Evolutionary conservation across 1,140 invertebrate genomes (phyloP).

Genomic region (Hycleus phaleratus): DNA sequence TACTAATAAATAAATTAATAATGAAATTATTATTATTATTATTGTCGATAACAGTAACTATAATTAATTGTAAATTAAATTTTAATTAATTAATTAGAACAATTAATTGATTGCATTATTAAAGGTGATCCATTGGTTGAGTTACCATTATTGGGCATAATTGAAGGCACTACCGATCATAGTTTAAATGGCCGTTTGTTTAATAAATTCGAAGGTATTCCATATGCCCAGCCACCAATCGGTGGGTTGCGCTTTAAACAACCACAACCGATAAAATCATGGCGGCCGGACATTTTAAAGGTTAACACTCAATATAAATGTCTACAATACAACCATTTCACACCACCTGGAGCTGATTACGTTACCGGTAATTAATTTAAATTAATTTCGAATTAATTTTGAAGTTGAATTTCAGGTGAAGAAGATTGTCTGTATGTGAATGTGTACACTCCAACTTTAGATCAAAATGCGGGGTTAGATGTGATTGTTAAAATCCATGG

Average conservation of each 20-base stretch:
- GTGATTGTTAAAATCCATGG: slow-evolving; percentile 52
- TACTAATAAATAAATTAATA: too few relatives aligned
- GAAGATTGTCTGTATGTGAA: slow-evolving; percentile 48
- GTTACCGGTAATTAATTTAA: slow-evolving; percentile 16
- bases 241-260: slow-evolving; percentile 40
- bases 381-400: not conserved
- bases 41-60: too few relatives aligned
- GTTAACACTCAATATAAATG: slow-evolving; percentile 13
- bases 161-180: not conserved
- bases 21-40: too few relatives aligned
- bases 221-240: slow-evolving; percentile 49
- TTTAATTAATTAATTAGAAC: not conserved
- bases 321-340: slow-evolving; percentile 18
- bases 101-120: too few relatives aligned
- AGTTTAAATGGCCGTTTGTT: slow-evolving; percentile 1
- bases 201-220: slow-evolving; percentile 45
- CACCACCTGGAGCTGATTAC: slow-evolving; percentile 13
- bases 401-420: slow-evolving; percentile 32
- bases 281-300: not conserved
- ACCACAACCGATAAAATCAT: slow-evolving; percentile 5
- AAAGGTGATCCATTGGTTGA: not conserved
- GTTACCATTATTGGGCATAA: not conserved
- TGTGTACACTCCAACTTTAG: slow-evolving; percentile 39
- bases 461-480: slow-evolving; percentile 3
- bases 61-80: not conserved